Percentiles rank a stretch among this genome's conserved stretches.
These are phyloP conservation scores for Patiria pectinifera DNA, from an alignment of 53 echinoderm and acorn worm species.

Conservation along the genomic window DNA sequence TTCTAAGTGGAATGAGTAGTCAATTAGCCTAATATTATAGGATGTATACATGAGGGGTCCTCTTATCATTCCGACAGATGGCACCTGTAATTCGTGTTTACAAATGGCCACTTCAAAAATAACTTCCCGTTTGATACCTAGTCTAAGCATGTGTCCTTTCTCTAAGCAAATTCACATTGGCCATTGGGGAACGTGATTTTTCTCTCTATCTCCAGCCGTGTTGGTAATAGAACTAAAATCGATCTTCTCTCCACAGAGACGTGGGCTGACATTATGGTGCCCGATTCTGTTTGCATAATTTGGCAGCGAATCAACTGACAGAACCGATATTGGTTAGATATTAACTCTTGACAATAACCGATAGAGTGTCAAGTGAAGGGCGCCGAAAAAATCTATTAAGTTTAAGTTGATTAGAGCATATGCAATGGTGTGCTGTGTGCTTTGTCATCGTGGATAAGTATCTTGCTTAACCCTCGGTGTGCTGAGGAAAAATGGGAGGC, in stretches of 20 bases:
- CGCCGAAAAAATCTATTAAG: background rate
- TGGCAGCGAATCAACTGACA: background rate
- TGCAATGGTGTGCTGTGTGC: background rate
- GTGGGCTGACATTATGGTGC: background rate
- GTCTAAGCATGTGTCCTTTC: background rate
- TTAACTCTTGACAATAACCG: background rate
- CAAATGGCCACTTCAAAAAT: background rate
- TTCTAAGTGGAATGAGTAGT: background rate
- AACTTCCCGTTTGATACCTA: background rate
- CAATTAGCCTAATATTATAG: background rate
- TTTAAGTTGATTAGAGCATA: background rate
- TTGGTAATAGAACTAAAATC: background rate
- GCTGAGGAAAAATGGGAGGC: background rate
- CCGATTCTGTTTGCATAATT: conserved; percentile 7
- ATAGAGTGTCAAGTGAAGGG: background rate
- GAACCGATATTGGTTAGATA: conserved; percentile 12
- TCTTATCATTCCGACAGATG: background rate
- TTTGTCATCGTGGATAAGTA: background rate
- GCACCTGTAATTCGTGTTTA: background rate
- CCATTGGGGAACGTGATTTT: background rate
- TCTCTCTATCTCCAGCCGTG: too few relatives aligned
- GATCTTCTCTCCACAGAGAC: background rate
- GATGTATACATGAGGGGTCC: background rate
- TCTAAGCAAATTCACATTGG: background rate
- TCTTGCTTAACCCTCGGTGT: background rate